A percentile compares a stretch with the other conserved stretches of the same genome.
phyloP scores from a whole-genome alignment of 1,140 invertebrate species.

The Leptinotarsa defecta region DNA sequence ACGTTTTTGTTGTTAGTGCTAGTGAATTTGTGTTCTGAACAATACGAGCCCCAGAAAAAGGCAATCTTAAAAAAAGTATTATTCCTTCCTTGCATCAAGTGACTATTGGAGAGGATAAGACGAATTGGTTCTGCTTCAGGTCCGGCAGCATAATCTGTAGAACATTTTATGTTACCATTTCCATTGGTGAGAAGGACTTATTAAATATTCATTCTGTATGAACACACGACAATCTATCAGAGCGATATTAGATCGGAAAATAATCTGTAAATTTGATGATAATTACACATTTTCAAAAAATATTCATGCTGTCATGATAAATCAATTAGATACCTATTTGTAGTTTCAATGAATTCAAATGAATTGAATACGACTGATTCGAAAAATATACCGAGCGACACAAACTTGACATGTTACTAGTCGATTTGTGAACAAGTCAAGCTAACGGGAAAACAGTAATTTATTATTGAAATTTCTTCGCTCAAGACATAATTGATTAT shows the following conservation, averaged over 20 bases:
- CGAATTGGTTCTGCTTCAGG: too few species aligned
- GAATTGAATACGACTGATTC: background rate
- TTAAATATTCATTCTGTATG: background rate
- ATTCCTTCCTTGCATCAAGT: too few species aligned
- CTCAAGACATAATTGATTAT: background rate
- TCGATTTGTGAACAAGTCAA: background rate
- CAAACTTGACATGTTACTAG: background rate
- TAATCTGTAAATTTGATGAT: background rate
- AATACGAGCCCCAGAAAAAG: too few species aligned
- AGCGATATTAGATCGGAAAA: background rate
- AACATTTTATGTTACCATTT: background rate
- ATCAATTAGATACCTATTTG: background rate
- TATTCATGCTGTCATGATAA: background rate
- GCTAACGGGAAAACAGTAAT: background rate
- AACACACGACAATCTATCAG: background rate
- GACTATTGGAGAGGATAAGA: too few species aligned
- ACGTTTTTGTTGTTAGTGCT: too few species aligned
- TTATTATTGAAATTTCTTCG: background rate
- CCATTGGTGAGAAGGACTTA: background rate
- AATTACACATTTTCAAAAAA: background rate
- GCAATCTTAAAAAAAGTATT: too few species aligned
- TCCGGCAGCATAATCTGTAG: too few species aligned
- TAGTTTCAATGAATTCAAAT: background rate
- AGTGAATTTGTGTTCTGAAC: too few species aligned
- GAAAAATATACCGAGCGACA: background rate